Base-by-base conservation (phyloP, 2,113 vertebrate genomes). In the Cranoglanis bouderius region DNA sequence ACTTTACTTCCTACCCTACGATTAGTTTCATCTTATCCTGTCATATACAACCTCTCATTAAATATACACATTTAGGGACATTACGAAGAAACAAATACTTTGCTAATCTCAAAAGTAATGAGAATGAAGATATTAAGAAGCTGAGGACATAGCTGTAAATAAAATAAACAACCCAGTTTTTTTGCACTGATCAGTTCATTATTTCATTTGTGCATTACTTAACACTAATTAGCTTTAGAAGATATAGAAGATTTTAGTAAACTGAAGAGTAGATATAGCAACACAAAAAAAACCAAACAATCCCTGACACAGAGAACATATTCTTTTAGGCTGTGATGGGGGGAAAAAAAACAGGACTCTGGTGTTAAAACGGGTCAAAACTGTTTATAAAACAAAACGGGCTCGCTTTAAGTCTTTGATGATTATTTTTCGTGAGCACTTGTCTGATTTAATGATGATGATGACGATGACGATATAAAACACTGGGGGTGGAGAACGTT, bases 401-500 rank as follows among this genome's bases (percentile, higher is more conserved):
- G n/a, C 63, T 38, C 59, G 29, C 12, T n/a, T n/a, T n/a, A 5
- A 32, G 40, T 70, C 81, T 67, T 84, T 87, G 85, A 80, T 78
- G 63, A 32, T 72, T 6, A 21, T n/a, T 63, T 70, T 19, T 38
- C 63, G 55, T 40, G 51, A 18, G 9, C 35, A 61, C 51, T 85
- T 75, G 38, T 46, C 18, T 19, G n/a, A 65, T 77, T 89, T 86
- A 43, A 83, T 75, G 77, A 67, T 67, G 29, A 43, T 55, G 35
- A 38, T 49, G 40, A 75, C 43, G 38, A 82, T 63, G 40, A 84
- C 46, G 51, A 74, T 35, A 83, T 72, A 84, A 67, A 75, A 3
- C 82, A 51, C 3, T 32, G 74, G 84, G 74, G 77, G 74, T 40
- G 85, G n/a, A 85, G 26, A 70, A 40, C 83, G 72, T 85, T 84